Evolutionary conservation across 2,888 invertebrate species (phyloP), one percentile per base, ranked within the genome.

Genomic region (Monoplex corrugatus): DNA sequence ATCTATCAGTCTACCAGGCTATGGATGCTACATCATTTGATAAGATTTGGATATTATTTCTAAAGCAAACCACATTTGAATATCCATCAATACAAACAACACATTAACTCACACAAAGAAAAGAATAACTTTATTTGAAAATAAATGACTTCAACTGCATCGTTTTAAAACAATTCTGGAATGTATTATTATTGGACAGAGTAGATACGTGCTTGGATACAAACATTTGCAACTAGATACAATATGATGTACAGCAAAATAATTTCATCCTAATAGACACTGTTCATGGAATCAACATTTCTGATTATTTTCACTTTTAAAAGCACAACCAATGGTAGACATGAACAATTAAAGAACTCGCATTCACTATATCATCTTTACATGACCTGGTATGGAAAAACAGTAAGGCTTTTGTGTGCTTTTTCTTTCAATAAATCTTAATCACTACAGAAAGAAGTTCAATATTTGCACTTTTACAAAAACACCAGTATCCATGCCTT

Each of bases 51-150:
- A 28, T 57, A 10, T 57, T 5, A 57, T 57, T 23, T 68, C 3
- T n/a, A 1, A 8, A 5, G 23, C 40, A 28, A 80, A 32, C 28
- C 28, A 43, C 78, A 32, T 28, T 19, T 38, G 57, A 57, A 57
- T 23, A 28, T 75, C 23, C 75, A 13, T 38, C 75, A 5, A 57
- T 1, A 57, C 78, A 80, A 40, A 80, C 43, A 43, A 80, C 28
- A 43, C 45, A 32, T 40, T 45, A 83, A 10, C n/a, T 2, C 82
- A 50, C 38, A 28, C 2, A 38, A 16, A 84, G 38, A 38, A 78
- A 84, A 16, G 57, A 84, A 45, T 45, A 38, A 35, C 35, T 84
- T 84, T 84, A 84, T 84, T 84, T 35, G 50, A 84, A 84, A 84
- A 84, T 38, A 84, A 13, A 57, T 35, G 40, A n/a, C 19, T 57